These are phyloP conservation scores for Myrmecobius fasciatus DNA, from an alignment of 2,113 vertebrate species.

Conservation along the genomic window DNA sequence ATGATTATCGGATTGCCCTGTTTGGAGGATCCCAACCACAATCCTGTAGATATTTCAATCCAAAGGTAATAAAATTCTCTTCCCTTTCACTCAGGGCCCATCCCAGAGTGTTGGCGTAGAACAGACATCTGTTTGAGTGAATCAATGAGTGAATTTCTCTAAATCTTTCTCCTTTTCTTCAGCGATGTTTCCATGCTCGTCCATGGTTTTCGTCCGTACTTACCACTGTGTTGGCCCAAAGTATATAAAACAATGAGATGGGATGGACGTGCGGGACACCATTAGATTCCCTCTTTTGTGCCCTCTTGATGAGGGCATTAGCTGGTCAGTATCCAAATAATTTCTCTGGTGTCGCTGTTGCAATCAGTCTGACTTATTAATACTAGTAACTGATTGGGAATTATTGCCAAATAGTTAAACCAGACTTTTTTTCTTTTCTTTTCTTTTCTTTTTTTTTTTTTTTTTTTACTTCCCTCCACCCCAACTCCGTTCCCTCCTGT, in stretches of 20 bases:
- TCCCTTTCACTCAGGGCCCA: slow-evolving; percentile 75
- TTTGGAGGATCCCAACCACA: slow-evolving; percentile 98
- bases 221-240: not conserved
- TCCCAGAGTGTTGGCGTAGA: slow-evolving; percentile 72
- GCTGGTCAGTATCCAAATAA: not conserved
- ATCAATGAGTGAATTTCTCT: slow-evolving; percentile 68
- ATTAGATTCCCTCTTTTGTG: not conserved
- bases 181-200: not conserved
- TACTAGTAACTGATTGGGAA: not conserved
- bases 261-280: not conserved
- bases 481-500: not conserved
- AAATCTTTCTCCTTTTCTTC: not conserved
- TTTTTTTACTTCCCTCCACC: not conserved
- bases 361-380: not conserved
- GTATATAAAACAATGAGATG: not conserved
- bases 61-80: slow-evolving; percentile 88
- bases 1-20: slow-evolving; percentile 95
- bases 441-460: too few relatives aligned
- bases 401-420: not conserved
- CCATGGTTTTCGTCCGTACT: not conserved
- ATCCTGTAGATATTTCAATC: slow-evolving; percentile 98
- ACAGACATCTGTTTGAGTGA: slow-evolving; percentile 73
- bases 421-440: too few relatives aligned
- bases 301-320: not conserved
- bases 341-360: not conserved